phyloP scores from a whole-genome alignment of 2,113 vertebrate species.

The Tachycineta bicolor region DNA sequence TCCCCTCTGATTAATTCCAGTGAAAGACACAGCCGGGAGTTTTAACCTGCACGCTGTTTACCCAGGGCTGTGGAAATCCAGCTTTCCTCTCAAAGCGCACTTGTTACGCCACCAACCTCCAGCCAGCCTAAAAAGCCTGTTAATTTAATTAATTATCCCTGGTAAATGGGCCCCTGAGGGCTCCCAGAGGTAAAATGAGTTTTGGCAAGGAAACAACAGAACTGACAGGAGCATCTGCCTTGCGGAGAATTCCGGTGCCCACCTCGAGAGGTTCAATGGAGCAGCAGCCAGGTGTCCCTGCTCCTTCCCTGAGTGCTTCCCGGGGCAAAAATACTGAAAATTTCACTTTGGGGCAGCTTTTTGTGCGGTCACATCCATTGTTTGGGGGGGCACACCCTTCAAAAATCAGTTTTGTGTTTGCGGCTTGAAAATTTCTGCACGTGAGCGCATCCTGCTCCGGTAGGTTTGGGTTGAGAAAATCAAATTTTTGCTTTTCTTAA shows the following conservation, averaged over 20 bases:
- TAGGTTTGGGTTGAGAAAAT: not conserved
- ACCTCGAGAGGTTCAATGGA: not conserved
- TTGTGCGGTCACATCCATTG: rapidly evolving
- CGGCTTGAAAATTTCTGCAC: no score
- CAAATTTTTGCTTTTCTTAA: not conserved
- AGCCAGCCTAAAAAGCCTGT: slow-evolving; percentile 34
- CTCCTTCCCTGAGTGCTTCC: not conserved
- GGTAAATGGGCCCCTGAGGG: slow-evolving; percentile 54
- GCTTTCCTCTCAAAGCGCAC: not conserved
- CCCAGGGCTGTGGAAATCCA: not conserved
- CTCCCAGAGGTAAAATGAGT: slow-evolving; percentile 24
- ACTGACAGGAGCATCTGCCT: slow-evolving; percentile 38
- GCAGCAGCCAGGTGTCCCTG: not conserved
- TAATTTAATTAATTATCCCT: slow-evolving; percentile 68
- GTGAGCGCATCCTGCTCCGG: not conserved
- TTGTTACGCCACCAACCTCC: slow-evolving; percentile 16
- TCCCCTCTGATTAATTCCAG: not conserved
- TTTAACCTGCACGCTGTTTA: not conserved
- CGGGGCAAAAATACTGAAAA: rapidly evolving
- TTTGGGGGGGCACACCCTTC: rapidly evolving
- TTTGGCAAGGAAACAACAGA: slow-evolving; percentile 47
- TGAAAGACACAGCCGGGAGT: not conserved
- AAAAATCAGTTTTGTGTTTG: rapidly evolving
- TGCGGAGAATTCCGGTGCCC: not conserved
- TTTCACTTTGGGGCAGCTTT: not conserved